phyloP scores from a whole-genome alignment of 2,888 invertebrate species.

The Cyaniris semiargus region DNA sequence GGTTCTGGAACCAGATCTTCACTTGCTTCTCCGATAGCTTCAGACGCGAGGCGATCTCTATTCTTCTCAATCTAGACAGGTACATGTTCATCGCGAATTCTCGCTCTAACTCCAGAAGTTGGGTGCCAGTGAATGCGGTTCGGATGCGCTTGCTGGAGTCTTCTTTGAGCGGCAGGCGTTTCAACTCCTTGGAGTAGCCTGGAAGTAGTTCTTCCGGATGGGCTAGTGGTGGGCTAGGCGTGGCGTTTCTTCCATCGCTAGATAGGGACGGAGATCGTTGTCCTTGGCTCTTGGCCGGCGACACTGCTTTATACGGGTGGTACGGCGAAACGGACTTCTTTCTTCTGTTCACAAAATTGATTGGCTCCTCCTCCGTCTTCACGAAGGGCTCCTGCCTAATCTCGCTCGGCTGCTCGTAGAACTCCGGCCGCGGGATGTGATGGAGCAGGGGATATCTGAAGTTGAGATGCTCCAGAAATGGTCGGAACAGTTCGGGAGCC shows the following conservation, averaged over 20 bases:
- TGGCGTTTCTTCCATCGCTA: conserved; percentile 77
- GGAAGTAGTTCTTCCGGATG: conserved; percentile 72
- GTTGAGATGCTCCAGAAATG: conserved; percentile 70
- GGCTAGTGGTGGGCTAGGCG: conserved; percentile 77
- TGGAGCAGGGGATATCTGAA: conserved; percentile 69
- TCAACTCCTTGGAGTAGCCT: conserved; percentile 67
- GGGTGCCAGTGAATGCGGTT: conserved; percentile 95
- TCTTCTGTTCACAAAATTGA: conserved; percentile 59
- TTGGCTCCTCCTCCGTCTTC: conserved; percentile 65
- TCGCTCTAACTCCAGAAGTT: conserved; percentile 91
- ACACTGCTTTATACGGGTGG: conserved; percentile 67
- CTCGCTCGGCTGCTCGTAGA: conserved; percentile 56
- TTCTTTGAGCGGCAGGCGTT: conserved; percentile 76
- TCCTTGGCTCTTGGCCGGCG: conserved; percentile 69
- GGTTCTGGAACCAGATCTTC: conserved; percentile 97
- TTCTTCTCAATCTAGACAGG: conserved; percentile 91
- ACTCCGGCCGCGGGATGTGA: conserved; percentile 64
- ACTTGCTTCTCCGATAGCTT: conserved; percentile 96
- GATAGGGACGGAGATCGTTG: conserved; percentile 67
- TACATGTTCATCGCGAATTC: conserved; percentile 96
- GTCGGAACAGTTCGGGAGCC: conserved; percentile 72
- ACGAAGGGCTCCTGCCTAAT: conserved; percentile 55
- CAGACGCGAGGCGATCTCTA: conserved; percentile 94
- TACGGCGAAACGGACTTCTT: conserved; percentile 73
- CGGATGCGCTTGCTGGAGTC: conserved; percentile 92